Conservation (phyloP, 2,113 vertebrate species). For the Nothocercus nigrocapillus region DNA sequence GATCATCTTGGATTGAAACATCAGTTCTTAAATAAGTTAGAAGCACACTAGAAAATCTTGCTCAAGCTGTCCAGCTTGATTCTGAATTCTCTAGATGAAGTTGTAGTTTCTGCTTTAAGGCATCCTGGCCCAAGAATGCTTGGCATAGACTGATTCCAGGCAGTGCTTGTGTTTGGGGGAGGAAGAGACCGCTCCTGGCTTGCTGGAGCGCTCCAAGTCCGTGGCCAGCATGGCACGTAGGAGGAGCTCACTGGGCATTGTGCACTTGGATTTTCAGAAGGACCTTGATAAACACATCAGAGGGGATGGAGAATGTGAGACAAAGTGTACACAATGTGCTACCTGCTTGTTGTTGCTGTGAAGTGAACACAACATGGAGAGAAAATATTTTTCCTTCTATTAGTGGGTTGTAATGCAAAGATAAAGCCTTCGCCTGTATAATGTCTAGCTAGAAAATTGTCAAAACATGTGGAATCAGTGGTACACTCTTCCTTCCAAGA, state of each 20-base stretch:
- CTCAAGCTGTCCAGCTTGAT: not conserved
- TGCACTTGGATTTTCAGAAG: not conserved
- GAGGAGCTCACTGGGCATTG: not conserved
- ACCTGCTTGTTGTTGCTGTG: not conserved
- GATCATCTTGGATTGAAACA: not conserved
- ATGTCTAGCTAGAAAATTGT: not conserved
- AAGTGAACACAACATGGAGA: not conserved
- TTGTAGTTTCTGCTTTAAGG: not conserved
- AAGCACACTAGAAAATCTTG: not conserved
- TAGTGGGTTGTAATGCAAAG: not conserved
- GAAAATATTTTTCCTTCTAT: not conserved
- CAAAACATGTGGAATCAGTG: rapidly evolving
- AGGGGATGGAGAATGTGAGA: not conserved
- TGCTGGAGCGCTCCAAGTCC: not conserved
- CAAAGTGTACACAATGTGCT: not conserved
- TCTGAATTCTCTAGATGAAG: not conserved
- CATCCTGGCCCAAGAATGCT: not conserved
- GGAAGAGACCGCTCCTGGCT: not conserved
- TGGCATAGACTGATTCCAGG: not conserved
- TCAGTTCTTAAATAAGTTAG: not conserved
- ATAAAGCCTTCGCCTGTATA: not conserved
- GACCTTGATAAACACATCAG: rapidly evolving
- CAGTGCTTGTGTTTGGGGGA: not conserved
- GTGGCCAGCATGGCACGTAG: not conserved
- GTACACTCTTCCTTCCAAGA: not conserved